phyloP scores from a whole-genome alignment of 2,888 invertebrate species.

The Argyresthia goedartella region DNA sequence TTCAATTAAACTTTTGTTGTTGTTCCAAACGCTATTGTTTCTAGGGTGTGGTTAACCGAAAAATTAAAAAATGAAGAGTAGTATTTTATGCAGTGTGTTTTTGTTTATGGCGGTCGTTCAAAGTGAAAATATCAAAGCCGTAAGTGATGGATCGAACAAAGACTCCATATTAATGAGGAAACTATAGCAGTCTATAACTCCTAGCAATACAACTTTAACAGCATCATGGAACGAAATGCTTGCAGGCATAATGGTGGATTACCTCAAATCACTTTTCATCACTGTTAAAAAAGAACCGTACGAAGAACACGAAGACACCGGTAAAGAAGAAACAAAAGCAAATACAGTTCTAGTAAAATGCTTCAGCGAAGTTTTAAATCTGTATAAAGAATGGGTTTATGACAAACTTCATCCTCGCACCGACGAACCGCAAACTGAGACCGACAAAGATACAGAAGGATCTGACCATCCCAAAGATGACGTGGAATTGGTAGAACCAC shows the following conservation, averaged over 20 bases:
- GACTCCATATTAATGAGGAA: constrained; percentile 26
- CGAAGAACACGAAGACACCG: constrained; percentile 12
- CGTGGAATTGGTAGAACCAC: constrained; percentile 44
- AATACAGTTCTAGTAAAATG: constrained; percentile 22
- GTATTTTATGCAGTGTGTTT: neutral
- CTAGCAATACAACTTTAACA: constrained; percentile 24
- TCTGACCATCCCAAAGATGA: constrained; percentile 31
- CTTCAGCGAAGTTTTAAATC: constrained; percentile 30
- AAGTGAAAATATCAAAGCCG: neutral
- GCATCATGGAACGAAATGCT: constrained; percentile 50
- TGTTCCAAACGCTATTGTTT: constrained; percentile 22
- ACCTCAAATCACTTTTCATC: constrained; percentile 37
- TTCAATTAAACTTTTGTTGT: constrained; percentile 22
- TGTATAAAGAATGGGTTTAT: constrained; percentile 41
- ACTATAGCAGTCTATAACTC: constrained; percentile 38
- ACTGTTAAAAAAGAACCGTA: constrained; percentile 19
- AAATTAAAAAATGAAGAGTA: constrained; percentile 22
- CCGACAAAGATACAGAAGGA: constrained; percentile 7
- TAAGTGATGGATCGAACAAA: neutral
- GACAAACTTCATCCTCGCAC: constrained; percentile 20
- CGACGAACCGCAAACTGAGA: constrained; percentile 9
- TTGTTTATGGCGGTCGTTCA: neutral
- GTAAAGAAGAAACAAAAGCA: constrained; percentile 15
- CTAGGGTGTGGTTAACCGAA: constrained; percentile 32
- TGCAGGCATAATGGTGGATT: constrained; percentile 46